Conservation (phyloP, 2,888 invertebrate species). For the Seira musarum region DNA sequence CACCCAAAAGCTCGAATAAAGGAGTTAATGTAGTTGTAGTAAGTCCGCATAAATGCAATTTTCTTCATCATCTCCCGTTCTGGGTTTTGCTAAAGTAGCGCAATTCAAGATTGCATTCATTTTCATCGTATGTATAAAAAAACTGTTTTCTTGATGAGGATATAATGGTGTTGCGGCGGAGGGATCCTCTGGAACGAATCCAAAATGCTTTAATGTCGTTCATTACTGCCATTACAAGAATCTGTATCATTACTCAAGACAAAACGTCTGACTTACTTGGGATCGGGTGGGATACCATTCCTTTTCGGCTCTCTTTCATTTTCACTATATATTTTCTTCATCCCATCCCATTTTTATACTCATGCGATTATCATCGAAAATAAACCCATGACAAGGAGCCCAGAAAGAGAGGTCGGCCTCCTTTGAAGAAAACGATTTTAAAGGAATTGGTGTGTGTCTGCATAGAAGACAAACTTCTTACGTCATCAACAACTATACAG, state of each 20-base stretch:
- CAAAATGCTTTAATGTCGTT: constrained; percentile 59
- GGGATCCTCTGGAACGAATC: constrained; percentile 53
- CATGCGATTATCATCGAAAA: constrained; percentile 31
- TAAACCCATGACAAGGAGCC: constrained; percentile 19
- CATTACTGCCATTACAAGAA: constrained; percentile 59
- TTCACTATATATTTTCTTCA: constrained; percentile 17
- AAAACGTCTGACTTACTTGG: neutral
- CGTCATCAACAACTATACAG: too few species aligned
- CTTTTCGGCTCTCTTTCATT: constrained; percentile 8
- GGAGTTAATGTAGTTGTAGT: too few species aligned
- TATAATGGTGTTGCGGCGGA: constrained; percentile 40
- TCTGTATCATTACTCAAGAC: constrained; percentile 57
- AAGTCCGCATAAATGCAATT: too few species aligned
- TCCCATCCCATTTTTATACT: constrained; percentile 3
- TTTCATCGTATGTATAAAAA: too few species aligned
- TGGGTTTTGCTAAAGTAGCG: too few species aligned
- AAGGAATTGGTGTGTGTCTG: neutral
- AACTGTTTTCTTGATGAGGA: constrained; percentile 3
- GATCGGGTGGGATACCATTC: constrained; percentile 13
- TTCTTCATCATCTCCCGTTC: too few species aligned
- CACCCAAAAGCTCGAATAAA: too few species aligned
- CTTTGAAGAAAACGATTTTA: constrained; percentile 32
- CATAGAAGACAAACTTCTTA: constrained; percentile 17
- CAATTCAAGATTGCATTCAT: too few species aligned
- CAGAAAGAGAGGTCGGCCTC: constrained; percentile 26